Evolutionary conservation across 2,888 invertebrate genomes (phyloP).

Genomic region (Phasia obesa): DNA sequence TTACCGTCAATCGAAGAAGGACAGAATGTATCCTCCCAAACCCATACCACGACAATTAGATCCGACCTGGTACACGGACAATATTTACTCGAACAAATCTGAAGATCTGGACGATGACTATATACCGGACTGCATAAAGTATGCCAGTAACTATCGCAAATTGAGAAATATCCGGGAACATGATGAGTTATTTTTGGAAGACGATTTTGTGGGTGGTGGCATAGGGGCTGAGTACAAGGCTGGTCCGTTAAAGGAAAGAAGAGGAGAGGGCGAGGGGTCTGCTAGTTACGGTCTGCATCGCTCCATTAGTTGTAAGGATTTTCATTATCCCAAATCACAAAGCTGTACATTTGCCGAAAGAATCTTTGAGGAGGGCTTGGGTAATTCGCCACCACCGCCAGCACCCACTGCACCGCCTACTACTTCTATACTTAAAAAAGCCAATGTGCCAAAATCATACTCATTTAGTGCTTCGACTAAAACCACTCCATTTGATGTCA

Average conservation of each 20-base stretch:
- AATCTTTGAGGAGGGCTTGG: slow-evolving; percentile 75
- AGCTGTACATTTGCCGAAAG: slow-evolving; percentile 82
- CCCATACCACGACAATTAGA: slow-evolving; percentile 81
- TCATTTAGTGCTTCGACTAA: slow-evolving; percentile 81
- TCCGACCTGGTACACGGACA: slow-evolving; percentile 82
- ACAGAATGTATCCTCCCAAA: slow-evolving; percentile 79
- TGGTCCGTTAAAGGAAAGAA: slow-evolving; percentile 73
- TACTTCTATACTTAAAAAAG: slow-evolving; percentile 78
- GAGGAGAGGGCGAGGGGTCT: slow-evolving; percentile 79
- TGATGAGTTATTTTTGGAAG: slow-evolving; percentile 78
- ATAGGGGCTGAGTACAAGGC: slow-evolving; percentile 42
- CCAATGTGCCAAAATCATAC: slow-evolving; percentile 82
- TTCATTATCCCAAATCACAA: slow-evolving; percentile 82
- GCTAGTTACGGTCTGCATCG: slow-evolving; percentile 79
- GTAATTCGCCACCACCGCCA: slow-evolving; percentile 65
- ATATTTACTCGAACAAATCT: slow-evolving; percentile 82
- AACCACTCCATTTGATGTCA: slow-evolving; percentile 82
- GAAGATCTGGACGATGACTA: slow-evolving; percentile 81
- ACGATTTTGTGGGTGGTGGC: slow-evolving; percentile 66
- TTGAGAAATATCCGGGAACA: slow-evolving; percentile 80
- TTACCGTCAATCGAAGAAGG: slow-evolving; percentile 81
- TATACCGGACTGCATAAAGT: slow-evolving; percentile 80
- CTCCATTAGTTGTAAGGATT: slow-evolving; percentile 81
- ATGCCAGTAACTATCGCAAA: slow-evolving; percentile 76
- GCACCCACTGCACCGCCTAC: slow-evolving; percentile 73